These are phyloP conservation scores for Nautilus pompilius DNA, from an alignment of 1,140 invertebrate genomes.

Conservation along the genomic window DNA sequence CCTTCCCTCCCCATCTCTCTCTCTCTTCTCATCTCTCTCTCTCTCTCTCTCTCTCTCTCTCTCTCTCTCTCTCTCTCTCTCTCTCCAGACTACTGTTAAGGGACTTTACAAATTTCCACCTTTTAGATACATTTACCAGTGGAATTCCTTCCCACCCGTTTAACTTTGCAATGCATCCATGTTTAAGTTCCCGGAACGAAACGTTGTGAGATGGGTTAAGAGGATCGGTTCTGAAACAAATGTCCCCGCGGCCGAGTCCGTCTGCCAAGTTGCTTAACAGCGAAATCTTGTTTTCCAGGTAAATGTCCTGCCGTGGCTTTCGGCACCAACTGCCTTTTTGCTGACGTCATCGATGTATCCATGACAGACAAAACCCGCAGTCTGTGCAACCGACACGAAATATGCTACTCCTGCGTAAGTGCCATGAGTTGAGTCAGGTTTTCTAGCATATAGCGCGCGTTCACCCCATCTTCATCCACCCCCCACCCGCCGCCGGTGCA, in stretches of 20 bases:
- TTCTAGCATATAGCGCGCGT: no score
- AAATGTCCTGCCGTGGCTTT: constrained; percentile 23
- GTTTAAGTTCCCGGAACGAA: background rate
- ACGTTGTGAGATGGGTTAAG: background rate
- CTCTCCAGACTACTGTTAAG: background rate
- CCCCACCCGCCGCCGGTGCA: no score
- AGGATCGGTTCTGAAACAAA: background rate
- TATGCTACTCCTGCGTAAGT: constrained; percentile 42
- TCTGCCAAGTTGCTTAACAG: background rate
- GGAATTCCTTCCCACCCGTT: background rate
- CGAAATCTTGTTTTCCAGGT: constrained; percentile 10
- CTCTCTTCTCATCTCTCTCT: constrained; percentile 23
- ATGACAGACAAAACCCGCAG: constrained; percentile 30
- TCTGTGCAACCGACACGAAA: constrained; percentile 36
- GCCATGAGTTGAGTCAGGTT: no score
- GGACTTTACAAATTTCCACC: background rate
- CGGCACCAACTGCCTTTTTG: constrained; percentile 28
- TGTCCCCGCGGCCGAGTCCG: background rate
- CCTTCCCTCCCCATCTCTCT: constrained; percentile 12
- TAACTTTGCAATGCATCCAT: background rate
- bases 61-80: constrained; percentile 19
- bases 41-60: constrained; percentile 25
- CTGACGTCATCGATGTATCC: constrained; percentile 20
- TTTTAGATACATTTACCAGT: background rate
- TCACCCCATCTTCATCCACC: no score